Conservation (phyloP, 2,113 vertebrate species). For the Peromyscus californicus region DNA sequence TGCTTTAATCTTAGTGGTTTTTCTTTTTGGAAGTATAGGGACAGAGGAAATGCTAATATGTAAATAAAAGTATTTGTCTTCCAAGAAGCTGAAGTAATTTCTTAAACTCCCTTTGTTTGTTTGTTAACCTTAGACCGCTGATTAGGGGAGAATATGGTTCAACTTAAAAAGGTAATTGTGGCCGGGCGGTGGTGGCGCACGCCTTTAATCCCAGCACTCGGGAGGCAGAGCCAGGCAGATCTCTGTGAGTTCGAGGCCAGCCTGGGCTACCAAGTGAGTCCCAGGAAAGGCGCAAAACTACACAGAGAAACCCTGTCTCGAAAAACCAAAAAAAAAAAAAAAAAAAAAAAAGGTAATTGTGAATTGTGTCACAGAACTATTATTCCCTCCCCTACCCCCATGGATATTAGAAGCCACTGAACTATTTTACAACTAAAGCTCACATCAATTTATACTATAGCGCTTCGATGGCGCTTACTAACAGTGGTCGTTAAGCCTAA, state of each 20-base stretch:
- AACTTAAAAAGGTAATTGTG: neutral
- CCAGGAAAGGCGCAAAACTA: no score
- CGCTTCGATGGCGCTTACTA: no score
- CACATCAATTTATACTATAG: neutral
- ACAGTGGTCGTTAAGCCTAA: no score
- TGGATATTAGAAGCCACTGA: neutral
- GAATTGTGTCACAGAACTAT: neutral
- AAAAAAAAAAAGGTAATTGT: neutral
- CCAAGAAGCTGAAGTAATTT: neutral
- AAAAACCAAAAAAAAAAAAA: no score
- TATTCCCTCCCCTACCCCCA: no score
- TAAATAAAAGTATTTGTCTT: slow-evolving; percentile 55
- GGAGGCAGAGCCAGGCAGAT: no score
- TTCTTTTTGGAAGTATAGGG: neutral
- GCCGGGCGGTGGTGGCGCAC: no score
- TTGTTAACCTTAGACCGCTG: neutral
- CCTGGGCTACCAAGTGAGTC: no score
- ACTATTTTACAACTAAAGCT: neutral
- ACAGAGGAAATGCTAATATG: slow-evolving; percentile 12
- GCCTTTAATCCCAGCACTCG: no score
- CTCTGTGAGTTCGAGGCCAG: no score
- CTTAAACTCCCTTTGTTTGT: slow-evolving; percentile 17
- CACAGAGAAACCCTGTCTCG: no score
- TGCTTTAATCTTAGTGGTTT: neutral
- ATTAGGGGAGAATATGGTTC: neutral